Evolutionary conservation across 1,140 invertebrate genomes (phyloP), one percentile per base, ranked within the genome.

Genomic region (Hirudo medicinalis): DNA sequence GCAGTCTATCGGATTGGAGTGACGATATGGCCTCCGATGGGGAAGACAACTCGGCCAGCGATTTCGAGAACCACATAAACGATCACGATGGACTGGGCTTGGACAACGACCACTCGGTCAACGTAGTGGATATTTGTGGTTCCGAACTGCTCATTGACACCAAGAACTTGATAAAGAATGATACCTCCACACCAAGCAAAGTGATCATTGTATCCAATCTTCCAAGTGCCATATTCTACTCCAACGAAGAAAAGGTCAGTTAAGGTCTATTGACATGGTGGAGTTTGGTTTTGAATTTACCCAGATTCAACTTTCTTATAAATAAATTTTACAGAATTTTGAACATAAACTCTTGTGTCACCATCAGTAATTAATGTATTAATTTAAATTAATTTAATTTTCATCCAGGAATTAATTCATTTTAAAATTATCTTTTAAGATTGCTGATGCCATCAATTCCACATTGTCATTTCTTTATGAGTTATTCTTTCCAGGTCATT

Each of bases 131-230:
- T 63, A 25, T 63, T 22, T 63, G 57, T 63, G 57, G 57, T 13
- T 63, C 57, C 57, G 57, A 63, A 63, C 57, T 63, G 3, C 29
- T 63, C 22, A 63, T 63, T 25, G 57, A 63, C 57, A 63, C 57
- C 57, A 63, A 32, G 22, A 22, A 25, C 29, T 15, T 63, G 6
- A 63, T 63, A 25, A 63, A 63, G 29, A 63, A 63, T n/a, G 57
- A 63, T 20, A 63, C 29, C 20, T 15, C 9, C 20, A 63, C 57
- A 5, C 57, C 57, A 11, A 63, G 57, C 29, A 22, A 63, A 63
- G 29, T 63, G 22, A 8, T 63, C 22, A 63, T 63, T 63, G 57
- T 63, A 22, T 3, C 57, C 29, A 63, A 63, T 32, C 29, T 63
- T 25, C 29, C 22, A 22, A 32, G 29, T 32, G 57, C 22, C 22